Evolutionary conservation across 2,797 vertebrate genomes (phyloP).

Genomic region (Rhinella marina): DNA sequence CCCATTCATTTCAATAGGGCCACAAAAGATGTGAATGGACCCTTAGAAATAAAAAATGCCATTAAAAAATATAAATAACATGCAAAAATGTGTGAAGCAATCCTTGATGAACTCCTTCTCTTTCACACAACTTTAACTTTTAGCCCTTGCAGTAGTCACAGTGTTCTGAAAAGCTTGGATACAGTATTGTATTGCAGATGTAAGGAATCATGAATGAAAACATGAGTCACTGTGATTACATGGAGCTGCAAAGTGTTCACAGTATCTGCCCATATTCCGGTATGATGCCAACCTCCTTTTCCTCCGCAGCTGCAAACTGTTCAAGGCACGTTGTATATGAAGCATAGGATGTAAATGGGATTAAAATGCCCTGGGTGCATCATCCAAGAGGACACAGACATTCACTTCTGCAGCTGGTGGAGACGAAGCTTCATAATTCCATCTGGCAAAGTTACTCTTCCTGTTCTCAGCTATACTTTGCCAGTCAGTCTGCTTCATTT

Average conservation of each 20-base stretch:
- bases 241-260: constrained; percentile 6
- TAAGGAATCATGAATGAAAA: constrained; percentile 38
- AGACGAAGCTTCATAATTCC: constrained; percentile 28
- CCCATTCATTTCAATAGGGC: too few species aligned
- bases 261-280: neutral
- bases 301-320: constrained; percentile 53
- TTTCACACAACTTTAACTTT: neutral
- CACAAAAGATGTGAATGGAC: too few species aligned
- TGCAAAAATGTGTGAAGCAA: too few species aligned
- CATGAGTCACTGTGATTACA: constrained; percentile 45
- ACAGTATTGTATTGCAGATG: neutral
- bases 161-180: neutral
- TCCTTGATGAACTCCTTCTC: too few species aligned
- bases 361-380: constrained; percentile 47
- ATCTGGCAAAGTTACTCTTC: constrained; percentile 23
- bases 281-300: constrained; percentile 42
- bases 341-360: constrained; percentile 50
- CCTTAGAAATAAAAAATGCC: too few species aligned
- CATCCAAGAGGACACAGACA: constrained; percentile 46
- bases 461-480: constrained; percentile 17
- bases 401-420: constrained; percentile 57
- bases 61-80: too few species aligned
- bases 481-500: constrained; percentile 41
- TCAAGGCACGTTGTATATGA: constrained; percentile 25
- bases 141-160: neutral